Evolutionary conservation across 1,140 invertebrate genomes (phyloP), one percentile per base, ranked within the genome.

Genomic region (Listronotus bonariensis): DNA sequence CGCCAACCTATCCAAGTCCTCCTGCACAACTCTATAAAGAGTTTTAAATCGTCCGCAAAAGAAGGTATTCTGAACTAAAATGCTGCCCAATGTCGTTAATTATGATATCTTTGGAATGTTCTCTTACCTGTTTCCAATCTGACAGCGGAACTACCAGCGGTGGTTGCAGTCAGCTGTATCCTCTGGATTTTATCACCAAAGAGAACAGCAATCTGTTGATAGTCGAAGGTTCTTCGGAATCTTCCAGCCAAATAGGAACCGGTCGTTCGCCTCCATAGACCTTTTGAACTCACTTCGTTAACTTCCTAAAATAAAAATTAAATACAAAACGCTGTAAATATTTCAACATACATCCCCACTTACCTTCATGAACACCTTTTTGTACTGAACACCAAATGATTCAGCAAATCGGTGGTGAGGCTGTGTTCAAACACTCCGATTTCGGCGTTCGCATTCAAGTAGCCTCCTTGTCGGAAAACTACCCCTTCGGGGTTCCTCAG

Each of bases 311-410:
- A 78, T 65, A 53, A 60, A 65, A n/a, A 9, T 38, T 14, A 53
- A 38, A 17, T 36, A 14, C 10, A 6, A 59, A 26, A 12, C 17
- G 3, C 26, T 10, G 20, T 26, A 26, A 1, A 26, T 5, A 26
- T 5, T 26, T 26, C 1, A 1, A 26, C 20, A 26, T n/a, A 26
- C 20, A 26, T 26, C 20, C 1, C 1, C 3, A 36, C 60, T 69
- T 76, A 91, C 91, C 83, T 95, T 96, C 92, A 98, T 97, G 73
- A 99, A 98, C 3, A 98, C 96, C 82, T 99, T 98, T n/a, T 79
- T 99, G 96, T 11, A 98, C 96, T n/a, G 82, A 99, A 98, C 0
- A 99, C 94, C 20, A 99, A 84, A 83, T 99, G 97, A 80, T 99
- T 99, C 3, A 99, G 84, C 10, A 99, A 83, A 84, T 99, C 97